Evolutionary conservation across 2,888 invertebrate species (phyloP).

Genomic region (Lysandra bellargus): DNA sequence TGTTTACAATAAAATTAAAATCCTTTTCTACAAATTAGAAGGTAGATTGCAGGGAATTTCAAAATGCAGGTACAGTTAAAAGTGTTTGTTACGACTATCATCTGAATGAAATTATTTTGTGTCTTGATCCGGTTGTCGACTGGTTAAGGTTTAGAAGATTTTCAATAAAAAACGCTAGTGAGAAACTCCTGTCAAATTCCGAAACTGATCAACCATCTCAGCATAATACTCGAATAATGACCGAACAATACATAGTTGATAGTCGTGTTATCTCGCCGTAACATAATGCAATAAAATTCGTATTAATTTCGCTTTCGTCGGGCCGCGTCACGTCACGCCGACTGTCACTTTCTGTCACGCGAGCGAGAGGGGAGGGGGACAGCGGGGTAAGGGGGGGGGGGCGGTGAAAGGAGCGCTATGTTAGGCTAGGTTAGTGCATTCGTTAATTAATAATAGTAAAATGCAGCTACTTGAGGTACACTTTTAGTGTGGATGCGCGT

Average conservation of each 20-base stretch:
- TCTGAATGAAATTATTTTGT: too few species aligned
- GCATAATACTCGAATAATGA: too few species aligned
- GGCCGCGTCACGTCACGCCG: slow-evolving; percentile 37
- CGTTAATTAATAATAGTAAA: not conserved
- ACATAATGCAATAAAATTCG: slow-evolving; percentile 26
- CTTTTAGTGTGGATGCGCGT: not conserved
- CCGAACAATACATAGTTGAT: not conserved
- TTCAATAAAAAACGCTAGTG: too few species aligned
- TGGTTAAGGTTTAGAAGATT: too few species aligned
- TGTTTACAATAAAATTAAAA: too few species aligned
- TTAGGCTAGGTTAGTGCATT: slow-evolving; percentile 32
- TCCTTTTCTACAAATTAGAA: too few species aligned
- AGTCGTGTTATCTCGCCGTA: slow-evolving; percentile 10
- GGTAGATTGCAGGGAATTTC: too few species aligned
- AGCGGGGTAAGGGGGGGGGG: slow-evolving; percentile 34
- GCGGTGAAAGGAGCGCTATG: slow-evolving; percentile 46
- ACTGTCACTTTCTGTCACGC: slow-evolving; percentile 51
- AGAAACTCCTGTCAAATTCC: too few species aligned
- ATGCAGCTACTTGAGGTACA: not conserved
- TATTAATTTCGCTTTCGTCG: slow-evolving; percentile 33
- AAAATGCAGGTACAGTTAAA: too few species aligned
- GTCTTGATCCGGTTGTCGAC: too few species aligned
- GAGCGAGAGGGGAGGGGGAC: slow-evolving; percentile 39
- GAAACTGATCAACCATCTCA: too few species aligned
- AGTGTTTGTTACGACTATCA: too few species aligned